Conservation (phyloP, 2,113 vertebrate genomes). For the Carollia perspicillata region DNA sequence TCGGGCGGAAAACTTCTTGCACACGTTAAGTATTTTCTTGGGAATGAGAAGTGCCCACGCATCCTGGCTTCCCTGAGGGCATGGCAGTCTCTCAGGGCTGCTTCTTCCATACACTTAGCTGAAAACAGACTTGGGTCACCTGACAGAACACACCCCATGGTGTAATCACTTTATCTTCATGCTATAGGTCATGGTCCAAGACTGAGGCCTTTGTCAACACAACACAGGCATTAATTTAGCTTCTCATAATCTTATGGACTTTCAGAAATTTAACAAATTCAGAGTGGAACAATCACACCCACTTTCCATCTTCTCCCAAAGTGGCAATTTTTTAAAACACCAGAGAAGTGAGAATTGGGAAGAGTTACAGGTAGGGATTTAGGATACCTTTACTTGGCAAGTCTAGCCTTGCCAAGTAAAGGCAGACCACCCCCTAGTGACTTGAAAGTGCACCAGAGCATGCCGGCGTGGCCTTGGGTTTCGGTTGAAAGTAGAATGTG, state of each 20-base stretch:
- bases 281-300: neutral
- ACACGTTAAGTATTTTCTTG: neutral
- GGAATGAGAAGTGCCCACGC: neutral
- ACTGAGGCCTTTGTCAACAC: neutral
- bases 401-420: neutral
- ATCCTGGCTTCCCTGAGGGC: neutral
- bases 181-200: neutral
- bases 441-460: neutral
- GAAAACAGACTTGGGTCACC: slow-evolving; percentile 28
- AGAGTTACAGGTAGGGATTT: neutral
- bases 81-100: neutral
- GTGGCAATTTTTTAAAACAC: neutral
- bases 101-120: neutral
- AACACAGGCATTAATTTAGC: neutral
- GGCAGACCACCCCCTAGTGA: neutral
- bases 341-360: neutral
- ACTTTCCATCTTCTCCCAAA: neutral
- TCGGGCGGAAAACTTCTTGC: neutral
- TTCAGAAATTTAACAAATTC: neutral
- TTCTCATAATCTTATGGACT: neutral
- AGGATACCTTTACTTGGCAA: neutral
- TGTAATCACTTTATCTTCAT: neutral
- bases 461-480: neutral
- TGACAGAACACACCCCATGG: slow-evolving; percentile 4
- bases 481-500: neutral